phyloP scores from a whole-genome alignment of 1,140 invertebrate genomes.

The Zaprionus camerounensis region DNA sequence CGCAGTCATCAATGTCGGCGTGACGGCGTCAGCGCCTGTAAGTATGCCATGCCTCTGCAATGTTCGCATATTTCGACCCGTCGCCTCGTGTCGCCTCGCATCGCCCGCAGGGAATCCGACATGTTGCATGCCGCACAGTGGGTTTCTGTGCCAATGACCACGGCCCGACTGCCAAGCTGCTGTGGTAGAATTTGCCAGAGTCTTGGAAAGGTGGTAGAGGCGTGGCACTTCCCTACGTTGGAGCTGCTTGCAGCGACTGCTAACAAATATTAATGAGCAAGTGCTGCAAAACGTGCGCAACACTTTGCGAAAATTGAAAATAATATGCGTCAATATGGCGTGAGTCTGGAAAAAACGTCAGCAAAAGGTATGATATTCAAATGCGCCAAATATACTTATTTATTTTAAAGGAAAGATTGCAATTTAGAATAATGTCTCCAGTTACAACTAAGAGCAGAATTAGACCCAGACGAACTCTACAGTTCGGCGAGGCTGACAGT shows the following conservation, averaged over 20 bases:
- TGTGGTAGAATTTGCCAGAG: constrained; percentile 11
- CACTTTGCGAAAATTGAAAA: constrained; percentile 67
- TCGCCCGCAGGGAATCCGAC: constrained; percentile 12
- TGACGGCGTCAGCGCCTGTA: constrained; percentile 70
- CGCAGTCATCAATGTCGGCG: constrained; percentile 78
- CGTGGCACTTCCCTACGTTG: background rate
- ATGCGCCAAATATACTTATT: background rate
- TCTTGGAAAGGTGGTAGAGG: background rate
- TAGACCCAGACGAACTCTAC: too few species aligned
- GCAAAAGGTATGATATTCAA: constrained; percentile 16
- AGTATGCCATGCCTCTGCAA: constrained; percentile 73
- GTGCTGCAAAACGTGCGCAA: constrained; percentile 53
- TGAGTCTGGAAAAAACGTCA: constrained; percentile 43
- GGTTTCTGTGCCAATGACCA: constrained; percentile 64
- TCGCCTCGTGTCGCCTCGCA: background rate
- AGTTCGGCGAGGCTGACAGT: too few species aligned
- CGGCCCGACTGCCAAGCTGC: background rate
- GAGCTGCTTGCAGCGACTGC: constrained; percentile 37
- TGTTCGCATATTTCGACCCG: constrained; percentile 62
- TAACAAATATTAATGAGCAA: constrained; percentile 78
- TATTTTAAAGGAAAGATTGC: background rate
- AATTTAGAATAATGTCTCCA: too few species aligned
- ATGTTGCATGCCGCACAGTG: constrained; percentile 56
- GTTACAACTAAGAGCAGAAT: too few species aligned
- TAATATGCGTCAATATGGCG: constrained; percentile 51